phyloP scores from a whole-genome alignment of 2,888 invertebrate species.

The Poecilobothrus nobilitatus region DNA sequence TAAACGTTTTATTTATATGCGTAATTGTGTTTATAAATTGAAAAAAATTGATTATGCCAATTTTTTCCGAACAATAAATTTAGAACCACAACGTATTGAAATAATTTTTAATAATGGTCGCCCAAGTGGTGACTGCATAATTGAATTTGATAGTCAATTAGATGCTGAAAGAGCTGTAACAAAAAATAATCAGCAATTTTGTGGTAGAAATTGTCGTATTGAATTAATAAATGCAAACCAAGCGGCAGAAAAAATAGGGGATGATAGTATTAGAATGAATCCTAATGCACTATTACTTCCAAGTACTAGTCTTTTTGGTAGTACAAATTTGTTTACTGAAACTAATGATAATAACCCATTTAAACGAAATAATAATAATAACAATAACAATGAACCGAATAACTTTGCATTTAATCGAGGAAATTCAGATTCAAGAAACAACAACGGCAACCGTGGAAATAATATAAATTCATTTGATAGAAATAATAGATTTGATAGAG shows the following conservation, averaged over 20 bases:
- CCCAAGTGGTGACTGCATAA: conserved; percentile 77
- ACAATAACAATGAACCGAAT: neutral
- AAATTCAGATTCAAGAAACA: neutral
- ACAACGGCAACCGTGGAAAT: neutral
- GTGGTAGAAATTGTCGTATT: conserved; percentile 25
- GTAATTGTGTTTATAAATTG: conserved; percentile 65
- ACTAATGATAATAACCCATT: conserved; percentile 12
- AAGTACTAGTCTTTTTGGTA: conserved; percentile 11
- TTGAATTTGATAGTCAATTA: conserved; percentile 65
- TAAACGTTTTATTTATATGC: conserved; percentile 54
- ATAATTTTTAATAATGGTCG: conserved; percentile 64
- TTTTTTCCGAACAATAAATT: conserved; percentile 68
- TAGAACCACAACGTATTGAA: conserved; percentile 69
- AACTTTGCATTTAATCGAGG: neutral
- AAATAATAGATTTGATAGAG: neutral
- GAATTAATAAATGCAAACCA: conserved; percentile 22
- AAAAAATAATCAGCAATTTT: conserved; percentile 36
- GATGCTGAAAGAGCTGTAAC: conserved; percentile 53
- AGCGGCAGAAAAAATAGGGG: conserved; percentile 14
- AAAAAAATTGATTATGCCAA: conserved; percentile 70
- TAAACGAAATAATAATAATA: neutral
- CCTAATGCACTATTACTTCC: neutral
- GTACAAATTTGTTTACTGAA: conserved; percentile 1
- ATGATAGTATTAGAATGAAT: conserved; percentile 7
- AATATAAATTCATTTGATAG: neutral